These are phyloP conservation scores for Trissonchulus latispiculum DNA, from an alignment of 2,888 invertebrate species.

Conservation along the genomic window DNA sequence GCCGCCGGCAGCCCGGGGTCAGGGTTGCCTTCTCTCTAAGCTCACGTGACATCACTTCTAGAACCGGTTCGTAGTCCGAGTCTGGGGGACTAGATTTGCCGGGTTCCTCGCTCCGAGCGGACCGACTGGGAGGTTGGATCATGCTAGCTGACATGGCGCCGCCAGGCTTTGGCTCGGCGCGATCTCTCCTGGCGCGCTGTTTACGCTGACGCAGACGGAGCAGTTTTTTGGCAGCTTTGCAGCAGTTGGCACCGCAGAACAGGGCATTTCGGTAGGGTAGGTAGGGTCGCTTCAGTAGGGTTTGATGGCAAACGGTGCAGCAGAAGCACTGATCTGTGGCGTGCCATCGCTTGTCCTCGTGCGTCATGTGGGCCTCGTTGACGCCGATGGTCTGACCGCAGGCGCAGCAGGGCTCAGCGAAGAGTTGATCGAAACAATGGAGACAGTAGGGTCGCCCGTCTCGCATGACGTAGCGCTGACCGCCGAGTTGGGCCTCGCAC, in stretches of 20 bases:
- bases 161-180: too few relatives aligned
- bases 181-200: background rate
- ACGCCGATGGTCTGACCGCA: constrained; percentile 92
- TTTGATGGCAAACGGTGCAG: constrained; percentile 60
- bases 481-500: constrained; percentile 84
- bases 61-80: background rate
- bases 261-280: background rate
- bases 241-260: constrained; percentile 20
- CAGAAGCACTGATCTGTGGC: constrained; percentile 53
- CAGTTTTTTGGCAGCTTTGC: background rate
- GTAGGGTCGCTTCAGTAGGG: constrained; percentile 53
- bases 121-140: background rate
- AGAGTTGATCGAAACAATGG: constrained; percentile 85
- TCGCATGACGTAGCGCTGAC: constrained; percentile 92
- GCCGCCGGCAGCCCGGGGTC: background rate
- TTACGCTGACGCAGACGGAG: background rate
- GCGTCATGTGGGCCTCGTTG: constrained; percentile 94
- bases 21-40: too few relatives aligned
- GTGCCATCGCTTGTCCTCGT: constrained; percentile 78
- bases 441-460: constrained; percentile 87
- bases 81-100: background rate
- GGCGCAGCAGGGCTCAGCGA: constrained; percentile 91
- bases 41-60: background rate
- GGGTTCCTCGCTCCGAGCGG: background rate
- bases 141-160: background rate